Base-by-base conservation (phyloP, 1,140 invertebrate species). In the Euura lappo region DNA sequence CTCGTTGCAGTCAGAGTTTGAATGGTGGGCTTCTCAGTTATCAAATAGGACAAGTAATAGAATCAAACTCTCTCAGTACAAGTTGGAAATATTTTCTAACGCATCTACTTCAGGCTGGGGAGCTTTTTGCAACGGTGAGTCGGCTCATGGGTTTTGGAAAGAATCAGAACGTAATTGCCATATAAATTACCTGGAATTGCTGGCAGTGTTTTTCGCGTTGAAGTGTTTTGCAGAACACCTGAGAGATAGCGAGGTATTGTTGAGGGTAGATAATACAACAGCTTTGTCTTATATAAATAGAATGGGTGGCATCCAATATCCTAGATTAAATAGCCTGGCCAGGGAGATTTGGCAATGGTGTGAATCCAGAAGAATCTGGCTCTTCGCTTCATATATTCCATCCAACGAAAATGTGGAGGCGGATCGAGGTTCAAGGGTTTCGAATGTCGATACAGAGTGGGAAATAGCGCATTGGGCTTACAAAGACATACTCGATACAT, bases 241-340 rank as follows among this genome's bases (percentile, higher is more conserved):
- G 47, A 28, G 42, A 13, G 68, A 77, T 46, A 75, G 77, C 68
- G 71, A 79, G 51, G 76, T 82, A 70, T 70, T 81, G n/a, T 76
- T 78, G 7, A n/a, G 78, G 10, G 45, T 80, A 42, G 79, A 82
- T 74, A 81, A 81, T 46, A 80, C 77, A 7, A 80, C 75, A 45
- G 72, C 72, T 10, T 65, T 76, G 5, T 69, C 73, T 3, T 77
- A 72, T 45, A 72, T 76, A 7, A 79, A 79, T 69, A 45, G 71
- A 13, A 78, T 79, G 74, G 78, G 78, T 8, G 72, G 79, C 45
- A 66, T 78, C 6, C 75, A 74, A 47, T 76, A 71, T 66, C 70
- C 72, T 68, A 45, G 75, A 42, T 74, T 80, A 51, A 76, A 76
- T 72, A 28, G 45, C 6, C 4, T 80, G 6, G 7, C 77, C 45